These are phyloP conservation scores for Biston betularia DNA, from an alignment of 2,888 invertebrate species.

Conservation along the genomic window DNA sequence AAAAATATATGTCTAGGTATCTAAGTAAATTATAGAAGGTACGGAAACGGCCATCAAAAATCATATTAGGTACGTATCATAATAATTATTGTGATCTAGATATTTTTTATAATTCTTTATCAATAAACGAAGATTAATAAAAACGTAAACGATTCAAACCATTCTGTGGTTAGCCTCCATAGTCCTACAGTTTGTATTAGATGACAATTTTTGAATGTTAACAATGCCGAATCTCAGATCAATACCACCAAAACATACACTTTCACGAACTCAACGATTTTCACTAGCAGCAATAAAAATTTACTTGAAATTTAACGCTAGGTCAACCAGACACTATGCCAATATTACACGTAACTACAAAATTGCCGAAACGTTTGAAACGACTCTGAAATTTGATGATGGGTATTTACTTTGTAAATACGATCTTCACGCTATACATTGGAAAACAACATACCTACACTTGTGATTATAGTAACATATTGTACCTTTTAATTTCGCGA, in stretches of 20 bases:
- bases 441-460: not conserved
- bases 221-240: not conserved
- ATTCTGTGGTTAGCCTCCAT: too few relatives aligned
- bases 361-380: conserved; percentile 9
- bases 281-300: conserved; percentile 13
- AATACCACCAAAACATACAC: not conserved
- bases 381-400: conserved; percentile 1
- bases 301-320: conserved; percentile 19
- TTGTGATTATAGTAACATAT: not conserved
- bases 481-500: too few relatives aligned
- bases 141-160: too few relatives aligned
- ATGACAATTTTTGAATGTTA: not conserved
- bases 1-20: not conserved
- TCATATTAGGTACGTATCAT: not conserved
- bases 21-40: not conserved
- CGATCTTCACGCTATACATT: not conserved
- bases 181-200: too few relatives aligned
- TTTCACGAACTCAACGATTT: not conserved
- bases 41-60: not conserved
- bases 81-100: too few relatives aligned
- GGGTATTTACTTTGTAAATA: conserved; percentile 4
- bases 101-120: too few relatives aligned
- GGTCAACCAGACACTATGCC: conserved; percentile 5
- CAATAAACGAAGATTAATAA: too few relatives aligned
- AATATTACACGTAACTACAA: conserved; percentile 12